phyloP scores from a whole-genome alignment of 2,113 vertebrate genomes.

The Eulacestoma nigropectus region DNA sequence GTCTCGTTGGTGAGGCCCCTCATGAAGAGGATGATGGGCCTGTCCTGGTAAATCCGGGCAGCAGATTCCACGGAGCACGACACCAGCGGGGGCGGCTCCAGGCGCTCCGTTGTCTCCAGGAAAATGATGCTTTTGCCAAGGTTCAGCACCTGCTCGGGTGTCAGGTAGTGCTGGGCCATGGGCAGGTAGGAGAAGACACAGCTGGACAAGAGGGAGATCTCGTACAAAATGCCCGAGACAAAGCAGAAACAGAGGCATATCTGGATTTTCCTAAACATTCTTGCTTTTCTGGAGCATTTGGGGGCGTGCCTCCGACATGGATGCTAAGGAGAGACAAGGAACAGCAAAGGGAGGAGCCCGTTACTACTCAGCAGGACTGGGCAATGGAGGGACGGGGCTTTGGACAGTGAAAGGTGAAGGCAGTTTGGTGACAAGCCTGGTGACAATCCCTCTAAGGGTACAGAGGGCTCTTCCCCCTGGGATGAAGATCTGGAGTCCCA shows the following conservation, averaged over 20 bases:
- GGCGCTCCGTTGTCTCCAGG: slow-evolving; percentile 69
- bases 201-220: slow-evolving; percentile 50
- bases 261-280: slow-evolving; percentile 71
- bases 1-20: slow-evolving; percentile 57
- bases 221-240: slow-evolving; percentile 66
- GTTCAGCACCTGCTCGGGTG: slow-evolving; percentile 48
- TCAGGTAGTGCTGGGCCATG: slow-evolving; percentile 37
- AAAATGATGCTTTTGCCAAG: slow-evolving; percentile 69
- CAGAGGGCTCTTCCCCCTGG: not conserved
- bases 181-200: slow-evolving; percentile 61
- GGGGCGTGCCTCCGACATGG: not conserved
- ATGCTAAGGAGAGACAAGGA: not conserved
- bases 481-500: not conserved
- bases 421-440: not conserved
- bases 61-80: slow-evolving; percentile 77
- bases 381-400: not conserved
- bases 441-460: not conserved
- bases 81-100: slow-evolving; percentile 60
- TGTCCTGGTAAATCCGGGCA: slow-evolving; percentile 64
- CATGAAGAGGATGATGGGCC: slow-evolving; percentile 70
- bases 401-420: rapidly evolving
- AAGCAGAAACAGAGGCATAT: slow-evolving; percentile 59
- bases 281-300: not conserved
- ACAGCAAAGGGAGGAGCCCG: not conserved
- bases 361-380: not conserved